phyloP scores from a whole-genome alignment of 1,140 invertebrate genomes.

The Hylaeus volcanicus region DNA sequence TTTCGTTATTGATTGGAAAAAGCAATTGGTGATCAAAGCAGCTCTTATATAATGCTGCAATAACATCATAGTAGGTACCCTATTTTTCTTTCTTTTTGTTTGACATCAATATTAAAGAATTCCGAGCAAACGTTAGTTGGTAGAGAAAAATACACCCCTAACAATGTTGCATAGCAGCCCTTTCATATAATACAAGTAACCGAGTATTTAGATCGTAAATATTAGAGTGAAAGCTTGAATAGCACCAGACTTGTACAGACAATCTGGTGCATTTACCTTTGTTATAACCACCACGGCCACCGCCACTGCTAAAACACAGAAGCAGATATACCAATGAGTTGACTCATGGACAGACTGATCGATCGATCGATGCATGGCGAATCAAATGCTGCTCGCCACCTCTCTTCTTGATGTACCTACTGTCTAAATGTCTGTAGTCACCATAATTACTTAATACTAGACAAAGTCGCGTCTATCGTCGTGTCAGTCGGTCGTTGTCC shows the following conservation, averaged over 20 bases:
- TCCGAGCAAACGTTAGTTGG: conserved; percentile 21
- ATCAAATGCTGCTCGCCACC: conserved; percentile 83
- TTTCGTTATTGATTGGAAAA: conserved; percentile 24
- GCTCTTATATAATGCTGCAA: conserved; percentile 15
- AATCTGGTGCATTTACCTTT: conserved; percentile 91
- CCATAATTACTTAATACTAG: conserved; percentile 73
- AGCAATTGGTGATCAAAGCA: conserved; percentile 69
- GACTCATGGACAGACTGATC: conserved; percentile 83
- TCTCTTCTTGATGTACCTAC: conserved; percentile 83
- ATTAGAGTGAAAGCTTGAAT: conserved; percentile 85
- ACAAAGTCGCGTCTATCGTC: conserved; percentile 74
- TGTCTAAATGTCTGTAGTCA: conserved; percentile 83
- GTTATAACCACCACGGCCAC: conserved; percentile 92
- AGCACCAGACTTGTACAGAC: conserved; percentile 83
- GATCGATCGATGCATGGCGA: conserved; percentile 85
- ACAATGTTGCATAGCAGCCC: conserved; percentile 74
- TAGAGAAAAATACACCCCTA: conserved; percentile 42
- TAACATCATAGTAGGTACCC: conserved; percentile 9
- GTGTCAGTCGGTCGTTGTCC: conserved; percentile 67
- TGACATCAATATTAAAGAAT: conserved; percentile 4
- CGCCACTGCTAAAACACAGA: conserved; percentile 92
- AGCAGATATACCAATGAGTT: conserved; percentile 83
- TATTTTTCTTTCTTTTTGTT: background rate
- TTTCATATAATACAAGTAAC: conserved; percentile 80
- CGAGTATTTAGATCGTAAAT: conserved; percentile 81